Evolutionary conservation across 2,888 invertebrate genomes (phyloP).

Genomic region (Clepsis dumicolana): DNA sequence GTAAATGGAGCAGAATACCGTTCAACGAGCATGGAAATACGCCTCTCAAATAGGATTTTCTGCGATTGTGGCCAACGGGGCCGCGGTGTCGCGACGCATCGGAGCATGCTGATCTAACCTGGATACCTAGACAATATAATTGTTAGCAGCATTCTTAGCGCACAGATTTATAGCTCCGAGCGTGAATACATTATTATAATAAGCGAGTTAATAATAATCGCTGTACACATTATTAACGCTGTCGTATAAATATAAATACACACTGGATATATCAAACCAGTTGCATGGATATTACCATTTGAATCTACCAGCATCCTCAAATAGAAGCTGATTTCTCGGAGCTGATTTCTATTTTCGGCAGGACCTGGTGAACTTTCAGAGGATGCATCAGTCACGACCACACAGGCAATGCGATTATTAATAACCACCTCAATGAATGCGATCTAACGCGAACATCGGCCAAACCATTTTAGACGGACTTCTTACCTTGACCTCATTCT

Average conservation of each 20-base stretch:
- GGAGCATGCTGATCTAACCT: slow-evolving; percentile 69
- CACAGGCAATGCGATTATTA: slow-evolving; percentile 38
- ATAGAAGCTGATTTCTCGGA: slow-evolving; percentile 9
- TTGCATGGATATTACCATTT: slow-evolving; percentile 1
- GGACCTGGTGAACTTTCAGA: slow-evolving; percentile 34
- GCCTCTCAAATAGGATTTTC: slow-evolving; percentile 68
- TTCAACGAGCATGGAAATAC: slow-evolving; percentile 67
- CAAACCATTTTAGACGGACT: slow-evolving; percentile 41
- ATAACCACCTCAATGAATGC: slow-evolving; percentile 36
- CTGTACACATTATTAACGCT: slow-evolving; percentile 33
- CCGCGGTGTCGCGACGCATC: slow-evolving; percentile 63
- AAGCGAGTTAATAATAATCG: slow-evolving; percentile 37
- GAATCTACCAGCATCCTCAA: slow-evolving; percentile 8
- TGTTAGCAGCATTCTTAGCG: slow-evolving; percentile 64
- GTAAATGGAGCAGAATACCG: slow-evolving; percentile 79
- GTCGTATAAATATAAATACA: slow-evolving; percentile 14
- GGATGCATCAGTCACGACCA: slow-evolving; percentile 38
- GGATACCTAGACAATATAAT: slow-evolving; percentile 64
- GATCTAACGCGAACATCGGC: slow-evolving; percentile 31
- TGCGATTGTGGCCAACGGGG: slow-evolving; percentile 69
- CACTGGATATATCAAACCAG: slow-evolving; percentile 13
- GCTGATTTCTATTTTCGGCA: slow-evolving; percentile 37
- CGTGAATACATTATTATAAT: slow-evolving; percentile 53
- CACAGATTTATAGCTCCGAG: slow-evolving; percentile 59
- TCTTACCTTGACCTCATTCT: slow-evolving; percentile 44